phyloP scores from a whole-genome alignment of 2,888 invertebrate species.

The Pandemis cinnamomeana region DNA sequence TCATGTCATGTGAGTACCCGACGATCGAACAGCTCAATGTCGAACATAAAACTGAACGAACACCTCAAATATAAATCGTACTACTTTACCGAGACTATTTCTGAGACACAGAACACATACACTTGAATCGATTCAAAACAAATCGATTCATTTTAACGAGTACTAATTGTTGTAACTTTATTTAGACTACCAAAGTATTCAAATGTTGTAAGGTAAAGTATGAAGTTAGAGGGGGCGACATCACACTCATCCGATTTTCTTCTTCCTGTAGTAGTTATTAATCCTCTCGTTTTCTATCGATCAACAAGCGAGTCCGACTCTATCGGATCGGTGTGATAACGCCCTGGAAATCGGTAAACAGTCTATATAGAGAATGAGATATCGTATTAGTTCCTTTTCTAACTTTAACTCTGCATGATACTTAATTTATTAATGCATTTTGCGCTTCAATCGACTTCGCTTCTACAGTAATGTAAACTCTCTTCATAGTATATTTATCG shows the following conservation, averaged over 20 bases:
- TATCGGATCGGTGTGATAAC: neutral
- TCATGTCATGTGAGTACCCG: constrained; percentile 72
- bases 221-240: neutral
- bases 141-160: neutral
- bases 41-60: neutral
- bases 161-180: constrained; percentile 23
- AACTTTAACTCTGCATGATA: constrained; percentile 62
- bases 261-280: neutral
- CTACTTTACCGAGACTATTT: neutral
- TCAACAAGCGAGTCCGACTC: neutral
- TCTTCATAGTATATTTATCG: constrained; percentile 30
- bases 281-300: neutral
- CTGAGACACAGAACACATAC: neutral
- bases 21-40: constrained; percentile 32
- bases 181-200: constrained; percentile 22
- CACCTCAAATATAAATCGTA: neutral
- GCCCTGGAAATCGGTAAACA: constrained; percentile 30
- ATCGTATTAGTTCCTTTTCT: constrained; percentile 46
- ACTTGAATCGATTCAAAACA: neutral
- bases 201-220: constrained; percentile 25
- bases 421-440: constrained; percentile 50
- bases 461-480: constrained; percentile 43
- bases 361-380: constrained; percentile 25
- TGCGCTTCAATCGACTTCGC: constrained; percentile 55
- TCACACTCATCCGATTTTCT: neutral